Evolutionary conservation across 53 echinoderm and acorn worm species (phyloP).

Genomic region (Patiria pectinifera): DNA sequence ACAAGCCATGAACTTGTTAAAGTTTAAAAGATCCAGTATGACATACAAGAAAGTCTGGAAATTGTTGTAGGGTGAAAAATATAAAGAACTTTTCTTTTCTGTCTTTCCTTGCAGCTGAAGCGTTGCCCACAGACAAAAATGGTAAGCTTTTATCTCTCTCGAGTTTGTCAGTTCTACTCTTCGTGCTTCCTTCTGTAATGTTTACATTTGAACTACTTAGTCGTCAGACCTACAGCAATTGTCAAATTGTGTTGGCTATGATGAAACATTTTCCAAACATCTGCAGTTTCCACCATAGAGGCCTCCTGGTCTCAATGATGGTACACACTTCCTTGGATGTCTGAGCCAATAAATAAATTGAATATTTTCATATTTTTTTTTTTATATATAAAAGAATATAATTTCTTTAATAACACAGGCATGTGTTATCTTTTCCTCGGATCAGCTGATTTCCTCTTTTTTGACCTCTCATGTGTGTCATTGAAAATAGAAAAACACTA

Average conservation of each 20-base stretch:
- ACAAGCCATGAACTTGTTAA: not conserved
- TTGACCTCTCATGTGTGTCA: no score
- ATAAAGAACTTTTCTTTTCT: not conserved
- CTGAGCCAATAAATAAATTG: conserved; percentile 8
- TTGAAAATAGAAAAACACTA: no score
- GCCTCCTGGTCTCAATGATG: conserved; percentile 40
- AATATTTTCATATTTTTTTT: no score
- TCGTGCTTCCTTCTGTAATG: not conserved
- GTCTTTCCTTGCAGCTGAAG: not conserved
- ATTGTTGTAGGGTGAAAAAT: not conserved
- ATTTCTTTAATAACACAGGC: no score
- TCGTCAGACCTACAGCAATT: no score
- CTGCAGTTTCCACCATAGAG: conserved; percentile 60
- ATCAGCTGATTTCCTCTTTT: no score
- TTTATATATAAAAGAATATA: no score
- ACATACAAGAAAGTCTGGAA: not conserved
- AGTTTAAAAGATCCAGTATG: not conserved
- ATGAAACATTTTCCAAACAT: conserved; percentile 42
- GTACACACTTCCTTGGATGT: conserved; percentile 55
- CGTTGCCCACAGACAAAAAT: not conserved
- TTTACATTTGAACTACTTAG: not conserved
- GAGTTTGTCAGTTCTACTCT: no score
- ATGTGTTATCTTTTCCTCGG: no score
- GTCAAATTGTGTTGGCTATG: not conserved
- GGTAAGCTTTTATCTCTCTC: not conserved